Conservation (phyloP, 64 coral and sea anemone genomes). For the Stichodactyla helianthus region DNA sequence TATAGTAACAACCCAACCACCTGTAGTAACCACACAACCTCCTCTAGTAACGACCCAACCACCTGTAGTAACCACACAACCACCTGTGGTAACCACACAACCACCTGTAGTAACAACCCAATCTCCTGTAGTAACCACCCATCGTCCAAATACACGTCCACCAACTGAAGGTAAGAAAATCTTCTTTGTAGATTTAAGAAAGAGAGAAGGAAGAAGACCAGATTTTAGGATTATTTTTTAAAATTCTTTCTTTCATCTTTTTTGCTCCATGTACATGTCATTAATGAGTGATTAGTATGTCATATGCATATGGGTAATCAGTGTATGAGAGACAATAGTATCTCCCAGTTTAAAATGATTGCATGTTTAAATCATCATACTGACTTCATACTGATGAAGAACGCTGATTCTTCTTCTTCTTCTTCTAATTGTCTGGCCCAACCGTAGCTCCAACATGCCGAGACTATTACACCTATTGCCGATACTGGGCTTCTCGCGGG, state of each 20-base stretch:
- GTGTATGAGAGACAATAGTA: too few species aligned
- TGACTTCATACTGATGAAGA: not conserved
- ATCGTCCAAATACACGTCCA: not conserved
- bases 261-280: too few species aligned
- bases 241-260: too few species aligned
- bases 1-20: not conserved
- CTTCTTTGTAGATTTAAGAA: too few species aligned
- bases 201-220: not conserved
- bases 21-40: not conserved
- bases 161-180: not conserved
- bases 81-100: not conserved
- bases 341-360: too few species aligned
- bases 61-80: not conserved
- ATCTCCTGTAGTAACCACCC: not conserved
- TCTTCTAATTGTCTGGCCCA: not conserved
- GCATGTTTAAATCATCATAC: not conserved
- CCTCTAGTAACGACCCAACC: not conserved
- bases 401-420: not conserved
- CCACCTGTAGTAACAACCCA: not conserved
- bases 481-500: conserved; percentile 35
- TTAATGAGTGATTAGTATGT: too few species aligned
- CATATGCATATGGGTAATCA: too few species aligned
- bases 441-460: conserved; percentile 16
- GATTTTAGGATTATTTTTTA: not conserved
- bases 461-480: conserved; percentile 25